Conservation (phyloP, 2,113 vertebrate species). For the Enhydra lutris region DNA sequence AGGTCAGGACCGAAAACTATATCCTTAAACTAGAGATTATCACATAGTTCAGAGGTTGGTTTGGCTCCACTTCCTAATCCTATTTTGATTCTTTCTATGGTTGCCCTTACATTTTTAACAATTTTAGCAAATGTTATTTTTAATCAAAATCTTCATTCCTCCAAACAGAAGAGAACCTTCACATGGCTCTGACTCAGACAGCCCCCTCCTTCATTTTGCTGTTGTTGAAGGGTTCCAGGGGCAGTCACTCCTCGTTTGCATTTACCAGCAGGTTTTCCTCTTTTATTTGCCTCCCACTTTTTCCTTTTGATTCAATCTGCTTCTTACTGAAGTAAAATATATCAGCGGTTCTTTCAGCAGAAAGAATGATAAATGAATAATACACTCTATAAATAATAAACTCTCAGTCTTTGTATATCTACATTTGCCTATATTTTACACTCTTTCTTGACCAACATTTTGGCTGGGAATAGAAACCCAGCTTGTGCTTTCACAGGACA, state of each 20-base stretch:
- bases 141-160: background rate
- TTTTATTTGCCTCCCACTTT: background rate
- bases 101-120: background rate
- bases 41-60: background rate
- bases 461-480: background rate
- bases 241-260: background rate
- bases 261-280: background rate
- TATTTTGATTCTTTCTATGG: background rate
- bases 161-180: background rate
- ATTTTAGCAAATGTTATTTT: conserved; percentile 28
- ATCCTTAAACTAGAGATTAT: background rate
- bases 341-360: background rate
- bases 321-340: background rate
- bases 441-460: background rate
- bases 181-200: background rate
- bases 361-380: conserved; percentile 19
- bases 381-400: background rate
- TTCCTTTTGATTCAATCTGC: background rate
- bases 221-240: background rate
- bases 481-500: background rate
- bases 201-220: background rate
- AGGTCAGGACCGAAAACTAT: background rate
- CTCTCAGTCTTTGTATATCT: background rate
- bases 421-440: background rate
- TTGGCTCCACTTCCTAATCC: background rate